These are phyloP conservation scores for Oryctes rhinoceros DNA, from an alignment of 1,140 invertebrate species.

Conservation along the genomic window DNA sequence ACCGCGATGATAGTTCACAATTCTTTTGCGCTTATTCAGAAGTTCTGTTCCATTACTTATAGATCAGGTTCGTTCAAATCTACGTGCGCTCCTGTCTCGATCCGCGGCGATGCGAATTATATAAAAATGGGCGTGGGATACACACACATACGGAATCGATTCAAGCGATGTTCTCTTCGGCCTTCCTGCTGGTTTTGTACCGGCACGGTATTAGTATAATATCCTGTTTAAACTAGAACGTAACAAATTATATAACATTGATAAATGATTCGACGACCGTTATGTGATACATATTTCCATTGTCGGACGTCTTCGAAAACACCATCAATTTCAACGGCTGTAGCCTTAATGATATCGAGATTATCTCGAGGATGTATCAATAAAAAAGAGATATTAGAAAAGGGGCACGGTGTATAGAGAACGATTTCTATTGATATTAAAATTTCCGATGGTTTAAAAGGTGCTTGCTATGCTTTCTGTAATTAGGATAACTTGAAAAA, in stretches of 20 bases:
- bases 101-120: too few relatives aligned
- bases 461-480: too few relatives aligned
- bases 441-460: too few relatives aligned
- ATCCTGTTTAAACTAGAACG: constrained; percentile 14
- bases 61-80: too few relatives aligned
- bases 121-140: constrained; percentile 6
- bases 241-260: constrained; percentile 19
- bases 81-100: too few relatives aligned
- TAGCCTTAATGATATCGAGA: constrained; percentile 4
- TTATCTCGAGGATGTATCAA: neutral
- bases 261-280: neutral
- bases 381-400: neutral
- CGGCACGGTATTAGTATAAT: constrained; percentile 2
- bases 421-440: too few relatives aligned
- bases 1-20: too few relatives aligned
- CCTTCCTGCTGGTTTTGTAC: constrained; percentile 9
- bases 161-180: neutral
- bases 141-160: neutral
- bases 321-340: constrained; percentile 2
- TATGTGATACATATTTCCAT: constrained; percentile 19
- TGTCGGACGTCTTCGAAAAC: constrained; percentile 3
- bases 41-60: too few relatives aligned
- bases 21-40: too few relatives aligned
- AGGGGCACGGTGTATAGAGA: too few relatives aligned
- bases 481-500: too few relatives aligned